Conservation (phyloP, 2,888 invertebrate genomes). For the Mesorhabditis belari region DNA sequence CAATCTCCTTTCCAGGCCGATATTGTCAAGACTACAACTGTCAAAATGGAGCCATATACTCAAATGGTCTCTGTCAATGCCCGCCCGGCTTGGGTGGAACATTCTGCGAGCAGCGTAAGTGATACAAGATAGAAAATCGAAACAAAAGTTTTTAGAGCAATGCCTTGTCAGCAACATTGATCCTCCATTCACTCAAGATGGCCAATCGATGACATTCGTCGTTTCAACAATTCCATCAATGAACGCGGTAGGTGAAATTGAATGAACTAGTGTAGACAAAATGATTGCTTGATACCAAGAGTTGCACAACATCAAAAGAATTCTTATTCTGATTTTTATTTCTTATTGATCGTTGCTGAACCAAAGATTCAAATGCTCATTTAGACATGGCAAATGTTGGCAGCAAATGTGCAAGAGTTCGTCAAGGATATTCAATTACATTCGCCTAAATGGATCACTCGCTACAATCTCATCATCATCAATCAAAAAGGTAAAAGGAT, state of each 20-base stretch:
- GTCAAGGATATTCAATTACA: constrained; percentile 25
- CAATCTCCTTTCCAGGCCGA: background rate
- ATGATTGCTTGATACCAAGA: too few relatives aligned
- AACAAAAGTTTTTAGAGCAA: constrained; percentile 17
- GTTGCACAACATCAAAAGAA: too few relatives aligned
- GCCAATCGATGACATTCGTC: constrained; percentile 31
- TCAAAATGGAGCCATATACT: constrained; percentile 31
- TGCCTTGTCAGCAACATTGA: constrained; percentile 24
- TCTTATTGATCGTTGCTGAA: background rate
- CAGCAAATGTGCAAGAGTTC: constrained; percentile 4
- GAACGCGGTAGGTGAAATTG: constrained; percentile 13
- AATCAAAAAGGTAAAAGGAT: constrained; percentile 20
- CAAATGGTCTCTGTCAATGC: constrained; percentile 29
- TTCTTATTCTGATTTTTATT: too few relatives aligned
- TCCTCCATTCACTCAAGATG: constrained; percentile 21
- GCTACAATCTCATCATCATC: constrained; percentile 26
- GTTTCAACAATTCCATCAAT: constrained; percentile 32
- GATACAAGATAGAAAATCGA: background rate
- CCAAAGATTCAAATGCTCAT: background rate
- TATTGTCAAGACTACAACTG: constrained; percentile 31
- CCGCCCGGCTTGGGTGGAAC: constrained; percentile 28
- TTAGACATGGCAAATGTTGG: constrained; percentile 2
- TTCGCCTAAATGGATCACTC: constrained; percentile 31
- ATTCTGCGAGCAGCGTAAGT: constrained; percentile 38
- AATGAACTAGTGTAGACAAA: too few relatives aligned